Base-by-base conservation (phyloP, 2,888 invertebrate genomes). In the Pristionchus maxplancki region DNA sequence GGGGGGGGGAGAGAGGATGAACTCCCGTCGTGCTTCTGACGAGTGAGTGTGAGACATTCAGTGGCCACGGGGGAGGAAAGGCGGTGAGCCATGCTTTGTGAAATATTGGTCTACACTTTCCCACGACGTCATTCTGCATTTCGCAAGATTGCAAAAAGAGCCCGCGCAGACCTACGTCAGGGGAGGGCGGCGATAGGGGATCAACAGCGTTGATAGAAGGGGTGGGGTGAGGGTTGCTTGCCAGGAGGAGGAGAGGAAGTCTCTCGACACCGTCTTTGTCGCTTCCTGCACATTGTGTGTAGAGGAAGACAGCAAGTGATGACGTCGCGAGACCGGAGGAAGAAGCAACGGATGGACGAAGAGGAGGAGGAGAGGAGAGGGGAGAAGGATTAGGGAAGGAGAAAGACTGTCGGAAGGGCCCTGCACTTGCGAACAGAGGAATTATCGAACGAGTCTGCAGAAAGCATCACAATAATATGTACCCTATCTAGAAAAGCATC, bases 11-110 rank as follows among this genome's bases (percentile, higher is more conserved):
- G 64, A 11, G 64, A 64, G 31, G 15, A 3, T 67, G 67, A 67
- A 34, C 67, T 67, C 67, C n/a, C 58, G 58, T n/a, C 67, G 67
- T 34, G 67, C 67, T 67, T 67, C 67, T 67, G 67, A 67, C 67
- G 67, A 67, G 58, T 58, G 58, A 58, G 58, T 4, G 50, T 17
- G 20, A 20, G 50, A 20, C 17, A 50, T 20, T 24, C 58, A 58
- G 58, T 58, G 58, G 58, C 58, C 58, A 58, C 6, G 24, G 58
- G 58, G 24, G 53, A 20, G 20, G n/a, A 20, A n/a, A 58, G 58
- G 58, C 24, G 58, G n/a, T 58, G 58, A 58, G 20, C 20, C 58
- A 58, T 58, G 58, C 58, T 58, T 58, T 58, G 58, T n/a, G 58
- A 58, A 58, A 58, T 24, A 58, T 20, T 50, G 50, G 50, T 50